A percentile compares a stretch with the other conserved stretches of the same genome.
Conservation (phyloP, 1,140 invertebrate genomes). For the Drosophila erecta region DNA sequence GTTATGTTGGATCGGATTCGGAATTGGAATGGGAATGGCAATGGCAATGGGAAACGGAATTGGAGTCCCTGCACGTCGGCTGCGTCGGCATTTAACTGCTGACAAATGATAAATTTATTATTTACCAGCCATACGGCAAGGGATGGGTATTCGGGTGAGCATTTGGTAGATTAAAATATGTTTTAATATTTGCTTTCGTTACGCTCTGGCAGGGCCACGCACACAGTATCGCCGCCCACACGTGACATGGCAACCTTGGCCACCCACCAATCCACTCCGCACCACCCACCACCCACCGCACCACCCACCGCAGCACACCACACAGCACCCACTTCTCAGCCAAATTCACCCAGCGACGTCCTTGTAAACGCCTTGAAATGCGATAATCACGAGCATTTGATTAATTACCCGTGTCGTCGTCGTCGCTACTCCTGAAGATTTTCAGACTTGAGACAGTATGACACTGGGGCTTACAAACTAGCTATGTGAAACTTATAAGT, state of each 20-base stretch:
- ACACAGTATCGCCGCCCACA: constrained; percentile 23
- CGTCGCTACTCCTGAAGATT: constrained; percentile 11
- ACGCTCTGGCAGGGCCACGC: constrained; percentile 28
- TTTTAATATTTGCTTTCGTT: constrained; percentile 80
- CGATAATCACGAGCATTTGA: constrained; percentile 78
- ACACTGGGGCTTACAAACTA: constrained; percentile 7
- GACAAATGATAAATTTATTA: constrained; percentile 84
- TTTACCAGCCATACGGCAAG: constrained; percentile 61
- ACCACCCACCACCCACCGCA: background rate
- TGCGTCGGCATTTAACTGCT: constrained; percentile 74
- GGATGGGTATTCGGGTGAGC: constrained; percentile 16
- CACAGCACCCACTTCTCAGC: background rate
- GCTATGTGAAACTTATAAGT: too few relatives aligned
- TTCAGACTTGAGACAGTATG: background rate
- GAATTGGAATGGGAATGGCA: background rate
- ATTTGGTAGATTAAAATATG: constrained; percentile 83
- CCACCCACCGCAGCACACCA: background rate
- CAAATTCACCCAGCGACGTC: constrained; percentile 11
- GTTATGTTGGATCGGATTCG: constrained; percentile 32
- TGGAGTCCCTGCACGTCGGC: constrained; percentile 42
- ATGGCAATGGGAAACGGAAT: constrained; percentile 1
- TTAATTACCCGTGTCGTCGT: constrained; percentile 63
- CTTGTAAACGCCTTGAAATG: constrained; percentile 28
- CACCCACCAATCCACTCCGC: background rate
- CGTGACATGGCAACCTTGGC: constrained; percentile 45